phyloP scores from a whole-genome alignment of 2,797 vertebrate genomes.

The Lacerta bilineata region DNA sequence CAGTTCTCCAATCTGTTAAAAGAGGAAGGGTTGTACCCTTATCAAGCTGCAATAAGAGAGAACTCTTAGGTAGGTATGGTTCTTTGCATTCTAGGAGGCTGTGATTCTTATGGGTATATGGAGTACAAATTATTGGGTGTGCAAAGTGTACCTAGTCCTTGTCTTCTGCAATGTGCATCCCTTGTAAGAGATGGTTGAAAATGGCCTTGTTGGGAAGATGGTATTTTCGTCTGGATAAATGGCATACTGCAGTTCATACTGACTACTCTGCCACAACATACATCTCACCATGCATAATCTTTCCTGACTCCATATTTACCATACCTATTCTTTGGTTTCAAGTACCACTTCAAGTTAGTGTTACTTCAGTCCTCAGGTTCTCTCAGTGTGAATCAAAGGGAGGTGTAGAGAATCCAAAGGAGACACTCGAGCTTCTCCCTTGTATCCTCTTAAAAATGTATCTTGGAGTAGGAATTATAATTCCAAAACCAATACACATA shows the following conservation, averaged over 20 bases:
- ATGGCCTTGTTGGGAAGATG: slow-evolving; percentile 73
- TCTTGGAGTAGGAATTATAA: slow-evolving; percentile 1
- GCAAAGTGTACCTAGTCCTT: neutral
- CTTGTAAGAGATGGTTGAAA: slow-evolving; percentile 76
- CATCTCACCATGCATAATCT: neutral
- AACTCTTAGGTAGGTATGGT: neutral
- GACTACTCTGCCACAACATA: slow-evolving; percentile 28
- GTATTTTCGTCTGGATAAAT: slow-evolving; percentile 67
- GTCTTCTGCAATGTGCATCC: neutral
- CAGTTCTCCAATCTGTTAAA: no score
- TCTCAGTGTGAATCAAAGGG: neutral
- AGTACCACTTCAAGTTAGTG: neutral
- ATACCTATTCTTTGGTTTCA: neutral
- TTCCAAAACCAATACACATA: neutral
- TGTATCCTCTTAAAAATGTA: slow-evolving; percentile 15
- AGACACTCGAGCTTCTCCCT: neutral
- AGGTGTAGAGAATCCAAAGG: neutral
- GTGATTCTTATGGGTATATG: neutral
- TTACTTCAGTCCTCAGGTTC: neutral
- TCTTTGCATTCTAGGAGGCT: neutral
- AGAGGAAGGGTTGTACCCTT: no score
- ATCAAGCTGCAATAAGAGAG: no score
- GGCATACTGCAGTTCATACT: slow-evolving; percentile 37
- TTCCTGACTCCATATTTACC: slow-evolving; percentile 10
- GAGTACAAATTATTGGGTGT: neutral